Base-by-base conservation (phyloP, 1,140 invertebrate genomes). In the Anoplolepis gracilipes region DNA sequence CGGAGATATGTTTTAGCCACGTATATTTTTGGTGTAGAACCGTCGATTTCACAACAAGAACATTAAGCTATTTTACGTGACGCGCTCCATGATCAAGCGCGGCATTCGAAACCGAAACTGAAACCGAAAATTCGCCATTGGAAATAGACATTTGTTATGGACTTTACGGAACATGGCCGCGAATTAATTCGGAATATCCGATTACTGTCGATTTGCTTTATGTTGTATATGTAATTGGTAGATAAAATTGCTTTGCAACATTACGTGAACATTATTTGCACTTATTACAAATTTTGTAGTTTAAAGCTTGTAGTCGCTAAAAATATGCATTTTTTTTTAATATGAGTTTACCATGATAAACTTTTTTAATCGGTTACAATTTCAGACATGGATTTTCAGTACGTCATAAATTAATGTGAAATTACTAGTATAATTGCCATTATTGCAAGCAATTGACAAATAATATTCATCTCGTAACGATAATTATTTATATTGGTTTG, bases 131-230 rank as follows among this genome's bases (percentile, higher is more conserved):
- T 30, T 39, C 59, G 67, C 67, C 36, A 62, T 72, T 16, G 78
- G 49, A 57, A 72, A 72, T 72, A 70, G 33, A 72, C 33, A 59
- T 57, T 42, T 25, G 62, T 67, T 72, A 81, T 59, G 78, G 65
- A 81, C 65, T 82, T 82, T 42, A 49, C 39, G 25, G 53, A 59
- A 42, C 46, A 33, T 72, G 16, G 16, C 53, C 67, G 36, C 67
- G 67, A 72, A 59, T 73, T 82, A 82, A 82, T 82, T 82, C 28
- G 67, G 67, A 59, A 73, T 73, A 55, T 57, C 42, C 78, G 53
- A 73, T 82, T 82, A 73, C 39, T 30, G 67, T 13, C 78, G 19
- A 82, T 82, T 82, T 73, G 67, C 28, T 82, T 73, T 82, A 82
- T 42, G 36, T 82, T 72, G 36, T 53, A 53, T 13, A 11, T 11